Conservation (phyloP, 2,888 invertebrate genomes). For the Tortrix viridana region DNA sequence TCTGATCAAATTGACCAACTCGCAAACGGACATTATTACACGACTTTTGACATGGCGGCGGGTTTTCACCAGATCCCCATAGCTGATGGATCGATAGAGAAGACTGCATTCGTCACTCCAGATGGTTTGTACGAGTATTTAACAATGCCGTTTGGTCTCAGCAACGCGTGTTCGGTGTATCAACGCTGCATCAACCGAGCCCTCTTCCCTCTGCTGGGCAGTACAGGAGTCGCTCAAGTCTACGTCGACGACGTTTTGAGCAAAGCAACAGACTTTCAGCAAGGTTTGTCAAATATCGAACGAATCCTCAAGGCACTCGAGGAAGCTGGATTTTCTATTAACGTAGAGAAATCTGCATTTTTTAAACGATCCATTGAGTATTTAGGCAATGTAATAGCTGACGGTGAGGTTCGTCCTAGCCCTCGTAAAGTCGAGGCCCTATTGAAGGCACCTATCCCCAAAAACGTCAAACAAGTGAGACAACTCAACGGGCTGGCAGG, state of each 20-base stretch:
- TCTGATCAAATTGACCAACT: slow-evolving; percentile 46
- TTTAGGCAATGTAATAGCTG: slow-evolving; percentile 22
- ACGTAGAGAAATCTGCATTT: slow-evolving; percentile 19
- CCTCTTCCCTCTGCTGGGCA: background rate
- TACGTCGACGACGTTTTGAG: too few relatives aligned
- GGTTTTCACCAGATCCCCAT: slow-evolving; percentile 44
- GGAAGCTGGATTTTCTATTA: too few relatives aligned
- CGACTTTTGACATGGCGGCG: too few relatives aligned
- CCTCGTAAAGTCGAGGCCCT: background rate
- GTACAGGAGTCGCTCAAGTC: too few relatives aligned
- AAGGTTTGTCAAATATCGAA: too few relatives aligned
- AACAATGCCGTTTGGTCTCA: slow-evolving; percentile 49
- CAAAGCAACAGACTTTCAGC: too few relatives aligned
- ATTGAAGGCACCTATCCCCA: background rate
- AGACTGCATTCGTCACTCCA: slow-evolving; percentile 48
- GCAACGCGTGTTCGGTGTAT: slow-evolving; percentile 46
- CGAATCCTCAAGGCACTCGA: too few relatives aligned
- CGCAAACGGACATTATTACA: slow-evolving; percentile 35
- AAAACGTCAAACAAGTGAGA: background rate
- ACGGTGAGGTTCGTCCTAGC: background rate
- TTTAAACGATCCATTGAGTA: too few relatives aligned
- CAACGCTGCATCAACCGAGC: slow-evolving; percentile 45
- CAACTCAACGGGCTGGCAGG: background rate
- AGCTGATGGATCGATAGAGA: slow-evolving; percentile 42
- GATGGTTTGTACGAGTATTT: slow-evolving; percentile 49